Percentiles rank a stretch among this genome's conserved stretches.
Evolutionary conservation across 2,888 invertebrate genomes (phyloP).

Genomic region (Metalampra italica): DNA sequence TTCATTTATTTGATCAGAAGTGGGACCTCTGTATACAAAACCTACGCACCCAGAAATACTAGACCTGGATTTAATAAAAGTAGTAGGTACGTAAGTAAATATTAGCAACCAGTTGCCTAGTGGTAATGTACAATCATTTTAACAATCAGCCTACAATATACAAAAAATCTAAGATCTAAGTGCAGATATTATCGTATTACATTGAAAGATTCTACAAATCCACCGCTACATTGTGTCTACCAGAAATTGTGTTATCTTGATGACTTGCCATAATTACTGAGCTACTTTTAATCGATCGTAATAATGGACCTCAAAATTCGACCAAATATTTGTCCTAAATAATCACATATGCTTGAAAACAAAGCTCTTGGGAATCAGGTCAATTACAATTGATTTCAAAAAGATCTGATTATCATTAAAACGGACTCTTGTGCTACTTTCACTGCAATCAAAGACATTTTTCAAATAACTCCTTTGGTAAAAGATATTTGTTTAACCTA

Average conservation of each 20-base stretch:
- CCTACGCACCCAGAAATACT: too few species aligned
- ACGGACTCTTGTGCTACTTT: slow-evolving; percentile 27
- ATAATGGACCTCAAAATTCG: slow-evolving; percentile 17
- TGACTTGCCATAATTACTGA: slow-evolving; percentile 10
- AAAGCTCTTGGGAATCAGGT: slow-evolving; percentile 32
- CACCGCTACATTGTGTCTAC: slow-evolving; percentile 4
- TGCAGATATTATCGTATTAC: too few species aligned
- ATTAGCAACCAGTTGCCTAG: too few species aligned
- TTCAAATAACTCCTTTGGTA: not conserved
- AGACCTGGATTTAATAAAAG: too few species aligned
- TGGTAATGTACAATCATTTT: too few species aligned
- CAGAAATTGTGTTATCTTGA: slow-evolving; percentile 1
- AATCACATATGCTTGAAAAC: slow-evolving; percentile 11
- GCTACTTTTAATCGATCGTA: slow-evolving; percentile 10
- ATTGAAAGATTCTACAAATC: too few species aligned
- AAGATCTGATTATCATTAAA: slow-evolving; percentile 20
- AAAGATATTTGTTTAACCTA: not conserved
- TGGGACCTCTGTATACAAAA: too few species aligned
- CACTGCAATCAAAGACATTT: slow-evolving; percentile 15
- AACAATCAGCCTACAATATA: too few species aligned
- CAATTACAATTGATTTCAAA: slow-evolving; percentile 29
- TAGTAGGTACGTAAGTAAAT: too few species aligned
- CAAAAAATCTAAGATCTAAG: too few species aligned
- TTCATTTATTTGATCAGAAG: too few species aligned
- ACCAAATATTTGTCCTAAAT: slow-evolving; percentile 19